Percentiles rank a stretch among this genome's conserved stretches.
These are phyloP conservation scores for Drosophila acutilabella DNA, from an alignment of 2,888 invertebrate genomes.

Conservation along the genomic window DNA sequence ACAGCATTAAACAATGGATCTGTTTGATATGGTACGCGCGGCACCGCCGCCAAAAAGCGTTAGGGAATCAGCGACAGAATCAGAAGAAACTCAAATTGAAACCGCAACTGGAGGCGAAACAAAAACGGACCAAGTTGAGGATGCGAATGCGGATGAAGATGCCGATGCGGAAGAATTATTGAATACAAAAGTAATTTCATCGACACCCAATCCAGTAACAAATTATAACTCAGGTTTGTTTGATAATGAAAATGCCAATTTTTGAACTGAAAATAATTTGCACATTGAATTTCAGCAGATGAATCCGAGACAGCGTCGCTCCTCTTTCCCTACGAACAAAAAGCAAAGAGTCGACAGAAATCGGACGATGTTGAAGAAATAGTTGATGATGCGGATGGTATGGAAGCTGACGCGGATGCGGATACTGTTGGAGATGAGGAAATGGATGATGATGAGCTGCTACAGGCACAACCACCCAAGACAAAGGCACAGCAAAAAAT, in stretches of 20 bases:
- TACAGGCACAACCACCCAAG: conserved; percentile 42
- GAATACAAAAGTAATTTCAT: neutral
- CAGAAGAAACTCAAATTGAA: neutral
- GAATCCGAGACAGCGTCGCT: neutral
- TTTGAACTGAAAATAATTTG: neutral
- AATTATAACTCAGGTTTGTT: neutral
- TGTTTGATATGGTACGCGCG: conserved; percentile 52
- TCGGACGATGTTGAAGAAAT: neutral
- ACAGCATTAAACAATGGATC: conserved; percentile 41
- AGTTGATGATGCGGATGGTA: neutral
- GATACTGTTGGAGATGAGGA: neutral
- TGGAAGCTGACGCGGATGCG: neutral
- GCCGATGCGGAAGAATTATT: neutral
- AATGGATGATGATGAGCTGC: conserved; percentile 11
- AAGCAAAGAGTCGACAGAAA: neutral
- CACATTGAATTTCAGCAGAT: neutral
- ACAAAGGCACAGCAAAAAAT: conserved; percentile 73
- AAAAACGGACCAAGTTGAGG: neutral
- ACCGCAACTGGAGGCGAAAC: neutral
- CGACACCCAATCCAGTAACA: neutral
- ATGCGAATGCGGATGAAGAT: neutral
- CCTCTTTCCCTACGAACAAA: neutral
- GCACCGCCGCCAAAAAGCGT: conserved; percentile 46
- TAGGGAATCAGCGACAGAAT: conserved; percentile 7
- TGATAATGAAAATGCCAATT: neutral